These are phyloP conservation scores for Vandiemenella viatica DNA, from an alignment of 2,888 invertebrate species.

Conservation along the genomic window DNA sequence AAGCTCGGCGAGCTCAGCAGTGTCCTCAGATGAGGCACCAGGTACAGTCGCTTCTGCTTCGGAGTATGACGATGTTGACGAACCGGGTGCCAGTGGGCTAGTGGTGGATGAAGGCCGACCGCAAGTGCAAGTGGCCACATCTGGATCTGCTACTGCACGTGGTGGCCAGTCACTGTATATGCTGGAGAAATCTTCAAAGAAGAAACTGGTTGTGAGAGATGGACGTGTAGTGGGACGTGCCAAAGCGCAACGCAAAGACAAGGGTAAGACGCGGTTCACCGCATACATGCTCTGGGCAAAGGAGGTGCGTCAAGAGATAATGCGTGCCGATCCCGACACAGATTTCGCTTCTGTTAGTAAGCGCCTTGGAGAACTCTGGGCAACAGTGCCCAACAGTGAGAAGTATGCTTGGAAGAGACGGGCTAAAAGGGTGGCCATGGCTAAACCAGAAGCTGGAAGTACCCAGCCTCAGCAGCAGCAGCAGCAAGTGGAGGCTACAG, in stretches of 20 bases:
- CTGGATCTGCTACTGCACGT: slow-evolving; percentile 20
- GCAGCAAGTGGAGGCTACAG: slow-evolving; percentile 8
- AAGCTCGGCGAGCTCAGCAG: no score
- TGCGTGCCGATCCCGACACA: slow-evolving; percentile 56
- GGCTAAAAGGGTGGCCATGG: slow-evolving; percentile 50
- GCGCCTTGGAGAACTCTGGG: slow-evolving; percentile 77
- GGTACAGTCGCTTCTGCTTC: background rate
- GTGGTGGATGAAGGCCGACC: slow-evolving; percentile 27
- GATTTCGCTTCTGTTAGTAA: slow-evolving; percentile 73
- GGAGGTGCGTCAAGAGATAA: slow-evolving; percentile 58
- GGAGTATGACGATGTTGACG: slow-evolving; percentile 20
- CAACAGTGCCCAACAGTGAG: slow-evolving; percentile 48
- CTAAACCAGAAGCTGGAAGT: slow-evolving; percentile 30
- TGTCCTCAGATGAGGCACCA: slow-evolving; percentile 35
- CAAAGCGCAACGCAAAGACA: slow-evolving; percentile 63
- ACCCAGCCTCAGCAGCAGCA: slow-evolving; percentile 10
- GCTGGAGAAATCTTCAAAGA: slow-evolving; percentile 64
- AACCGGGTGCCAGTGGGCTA: slow-evolving; percentile 19
- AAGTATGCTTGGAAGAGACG: slow-evolving; percentile 61
- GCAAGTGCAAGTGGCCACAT: slow-evolving; percentile 30
- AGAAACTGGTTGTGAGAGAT: slow-evolving; percentile 50
- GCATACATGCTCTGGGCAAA: slow-evolving; percentile 88
- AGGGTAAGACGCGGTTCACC: slow-evolving; percentile 66
- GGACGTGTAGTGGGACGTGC: slow-evolving; percentile 50
- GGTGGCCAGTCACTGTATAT: slow-evolving; percentile 51